phyloP scores from a whole-genome alignment of 2,888 invertebrate genomes.

The Tenthredo livida region DNA sequence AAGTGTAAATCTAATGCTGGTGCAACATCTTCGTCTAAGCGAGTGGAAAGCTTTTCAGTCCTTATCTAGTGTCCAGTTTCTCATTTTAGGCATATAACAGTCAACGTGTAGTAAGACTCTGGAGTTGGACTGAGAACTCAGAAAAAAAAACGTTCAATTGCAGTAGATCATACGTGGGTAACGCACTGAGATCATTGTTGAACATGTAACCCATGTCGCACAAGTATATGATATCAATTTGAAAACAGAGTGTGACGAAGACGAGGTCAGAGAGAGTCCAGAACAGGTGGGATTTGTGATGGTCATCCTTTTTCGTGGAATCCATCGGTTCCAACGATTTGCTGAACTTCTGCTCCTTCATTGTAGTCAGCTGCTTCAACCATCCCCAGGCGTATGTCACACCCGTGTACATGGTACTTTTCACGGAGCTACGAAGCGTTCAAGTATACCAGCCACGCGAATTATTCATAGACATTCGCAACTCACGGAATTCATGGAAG shows the following conservation, averaged over 20 bases:
- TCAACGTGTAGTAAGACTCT: neutral
- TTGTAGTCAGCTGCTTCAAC: constrained; percentile 18
- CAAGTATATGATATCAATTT: constrained; percentile 29
- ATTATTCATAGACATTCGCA: neutral
- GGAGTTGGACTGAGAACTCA: neutral
- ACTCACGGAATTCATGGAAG: neutral
- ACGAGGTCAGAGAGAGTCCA: constrained; percentile 33
- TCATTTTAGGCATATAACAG: neutral
- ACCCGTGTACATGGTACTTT: neutral
- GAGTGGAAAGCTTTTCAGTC: neutral
- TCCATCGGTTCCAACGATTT: constrained; percentile 10
- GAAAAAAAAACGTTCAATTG: neutral
- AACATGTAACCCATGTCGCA: constrained; percentile 42
- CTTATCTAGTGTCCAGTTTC: neutral
- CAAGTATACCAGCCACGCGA: neutral
- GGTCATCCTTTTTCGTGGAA: neutral
- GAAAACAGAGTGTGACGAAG: neutral
- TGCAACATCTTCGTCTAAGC: neutral
- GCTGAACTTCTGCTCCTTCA: constrained; percentile 18
- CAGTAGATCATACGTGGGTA: neutral
- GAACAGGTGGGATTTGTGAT: neutral
- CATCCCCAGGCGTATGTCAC: neutral
- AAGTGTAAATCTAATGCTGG: neutral
- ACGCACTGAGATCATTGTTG: constrained; percentile 5
- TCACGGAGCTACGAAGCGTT: neutral